Evolutionary conservation across 92 coral and sea anemone genomes (phyloP), one percentile per base, ranked within the genome.

Genomic region (Bergia puertoricense): DNA sequence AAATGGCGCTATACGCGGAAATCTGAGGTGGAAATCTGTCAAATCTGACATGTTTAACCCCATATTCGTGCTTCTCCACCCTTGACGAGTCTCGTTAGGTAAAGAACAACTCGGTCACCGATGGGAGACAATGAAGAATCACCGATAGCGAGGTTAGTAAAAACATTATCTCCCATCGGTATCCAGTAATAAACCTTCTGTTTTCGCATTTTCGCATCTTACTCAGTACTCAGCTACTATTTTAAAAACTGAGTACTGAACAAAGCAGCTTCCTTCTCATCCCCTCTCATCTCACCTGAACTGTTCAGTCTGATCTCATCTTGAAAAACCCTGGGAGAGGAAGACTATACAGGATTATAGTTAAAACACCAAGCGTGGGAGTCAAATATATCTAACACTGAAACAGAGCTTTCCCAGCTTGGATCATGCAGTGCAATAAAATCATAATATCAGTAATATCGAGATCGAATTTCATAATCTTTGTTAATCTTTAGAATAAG

Each of bases 81-180:
- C 37, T 77, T 77, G 8, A 22, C 6, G 69, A 62, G 30, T 16
- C 13, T 62, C 69, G 6, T 16, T 20, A 77, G 59, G 48, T n/a
- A 59, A 77, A 46, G 36, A 43, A 42, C 22, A 76, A 43, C 56
- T 20, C 7, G 20, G 11, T 48, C 6, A 4, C n/a, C 81, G 81
- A 77, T 77, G 81, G 81, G 38, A 6, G 81, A 77, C 56, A 45
- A 43, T 20, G 59, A 77, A 1, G 48, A 77, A 77, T 20, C 81
- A 16, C 0, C n/a, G 48, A 18, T 48, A 20, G 59, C 81, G 13
- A 77, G 56, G 81, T 77, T 18, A 44, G 81, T 77, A 22, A 77
- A 4, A 20, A 43, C 4, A n/a, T 42, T 18, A 15, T 77, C 36
- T 18, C 38, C 15, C 30, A 20, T 42, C 81, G 38, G 51, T 18